These are phyloP conservation scores for Dromius quadrimaculatus DNA, from an alignment of 2,888 invertebrate species.

Conservation along the genomic window DNA sequence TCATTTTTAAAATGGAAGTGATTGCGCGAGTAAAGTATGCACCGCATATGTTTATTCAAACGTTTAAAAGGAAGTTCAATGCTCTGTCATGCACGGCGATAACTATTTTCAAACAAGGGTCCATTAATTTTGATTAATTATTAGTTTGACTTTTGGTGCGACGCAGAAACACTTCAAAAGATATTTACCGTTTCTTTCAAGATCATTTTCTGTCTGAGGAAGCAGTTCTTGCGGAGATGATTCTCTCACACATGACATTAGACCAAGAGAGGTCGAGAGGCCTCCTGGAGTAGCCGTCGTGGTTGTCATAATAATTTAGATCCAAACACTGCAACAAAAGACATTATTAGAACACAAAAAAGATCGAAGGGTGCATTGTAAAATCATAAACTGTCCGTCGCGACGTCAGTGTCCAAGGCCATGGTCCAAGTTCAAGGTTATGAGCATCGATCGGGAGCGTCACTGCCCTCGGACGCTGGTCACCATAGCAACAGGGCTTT, in stretches of 20 bases:
- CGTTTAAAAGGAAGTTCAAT: too few species aligned
- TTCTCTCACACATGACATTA: constrained; percentile 77
- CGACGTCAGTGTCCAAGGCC: neutral
- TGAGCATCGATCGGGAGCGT: neutral
- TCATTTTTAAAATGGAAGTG: too few species aligned
- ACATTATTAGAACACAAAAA: constrained; percentile 2
- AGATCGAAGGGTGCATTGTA: neutral
- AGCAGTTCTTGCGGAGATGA: constrained; percentile 72
- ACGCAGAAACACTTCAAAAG: neutral
- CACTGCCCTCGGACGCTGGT: neutral
- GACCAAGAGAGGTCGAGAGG: constrained; percentile 64
- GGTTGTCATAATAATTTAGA: constrained; percentile 40
- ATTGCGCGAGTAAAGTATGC: too few species aligned
- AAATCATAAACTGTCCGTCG: neutral
- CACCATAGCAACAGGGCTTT: neutral
- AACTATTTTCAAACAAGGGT: too few species aligned
- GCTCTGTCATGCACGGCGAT: too few species aligned
- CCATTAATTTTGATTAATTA: too few species aligned
- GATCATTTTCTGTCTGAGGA: constrained; percentile 69
- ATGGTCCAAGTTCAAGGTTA: neutral
- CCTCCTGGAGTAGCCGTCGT: constrained; percentile 55
- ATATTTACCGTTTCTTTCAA: constrained; percentile 65
- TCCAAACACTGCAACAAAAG: constrained; percentile 42
- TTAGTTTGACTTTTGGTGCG: too few species aligned
- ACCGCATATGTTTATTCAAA: too few species aligned